Conservation (phyloP, 2,888 invertebrate genomes). For the Neoitamus cyanurus region DNA sequence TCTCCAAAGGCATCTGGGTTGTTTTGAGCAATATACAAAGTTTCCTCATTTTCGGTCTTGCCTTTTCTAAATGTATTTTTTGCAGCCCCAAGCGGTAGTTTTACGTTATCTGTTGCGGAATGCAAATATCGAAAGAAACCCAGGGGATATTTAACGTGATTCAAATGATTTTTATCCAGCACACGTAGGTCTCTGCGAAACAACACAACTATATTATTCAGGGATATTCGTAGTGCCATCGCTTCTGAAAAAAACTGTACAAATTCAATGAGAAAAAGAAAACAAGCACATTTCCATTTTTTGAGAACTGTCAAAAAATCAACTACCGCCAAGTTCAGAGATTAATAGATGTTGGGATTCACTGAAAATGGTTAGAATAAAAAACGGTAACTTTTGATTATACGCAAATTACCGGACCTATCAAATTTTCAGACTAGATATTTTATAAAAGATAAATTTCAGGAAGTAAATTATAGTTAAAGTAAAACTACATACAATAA, state of each 20-base stretch:
- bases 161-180: not conserved
- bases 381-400: too few relatives aligned
- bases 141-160: not conserved
- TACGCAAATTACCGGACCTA: too few relatives aligned
- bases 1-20: slow-evolving; percentile 40
- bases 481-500: too few relatives aligned
- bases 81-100: not conserved
- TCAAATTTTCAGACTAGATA: too few relatives aligned
- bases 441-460: too few relatives aligned
- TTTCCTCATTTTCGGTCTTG: not conserved
- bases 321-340: not conserved
- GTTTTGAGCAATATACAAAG: not conserved
- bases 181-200: not conserved
- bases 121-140: too few relatives aligned
- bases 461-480: too few relatives aligned
- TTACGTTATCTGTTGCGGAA: too few relatives aligned
- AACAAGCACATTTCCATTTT: not conserved
- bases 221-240: not conserved
- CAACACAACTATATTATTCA: not conserved
- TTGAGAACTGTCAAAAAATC: not conserved
- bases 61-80: not conserved
- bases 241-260: not conserved
- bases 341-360: not conserved
- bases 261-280: not conserved
- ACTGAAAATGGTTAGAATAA: not conserved